Percentiles rank a stretch among this genome's conserved stretches.
These are phyloP conservation scores for Streblospio benedicti DNA, from an alignment of 1,140 invertebrate species.

Conservation along the genomic window DNA sequence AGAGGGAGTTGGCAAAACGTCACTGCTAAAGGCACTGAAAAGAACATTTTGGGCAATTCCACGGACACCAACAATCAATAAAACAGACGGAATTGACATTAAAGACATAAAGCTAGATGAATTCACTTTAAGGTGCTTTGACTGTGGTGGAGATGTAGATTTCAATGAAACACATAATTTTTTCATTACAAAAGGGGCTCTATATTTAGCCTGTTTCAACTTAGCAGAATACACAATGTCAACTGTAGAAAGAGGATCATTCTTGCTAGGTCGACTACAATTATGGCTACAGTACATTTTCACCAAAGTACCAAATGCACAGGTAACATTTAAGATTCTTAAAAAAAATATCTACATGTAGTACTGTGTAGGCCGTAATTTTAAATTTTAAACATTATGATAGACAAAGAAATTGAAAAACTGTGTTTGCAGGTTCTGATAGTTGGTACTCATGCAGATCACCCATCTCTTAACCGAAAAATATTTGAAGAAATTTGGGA, in stretches of 20 bases:
- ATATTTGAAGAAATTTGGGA: constrained; percentile 16
- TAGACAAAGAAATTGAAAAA: no score
- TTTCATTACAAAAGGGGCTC: constrained; percentile 15
- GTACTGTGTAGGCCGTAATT: no score
- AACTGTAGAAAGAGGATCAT: constrained; percentile 12
- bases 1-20: constrained; percentile 18
- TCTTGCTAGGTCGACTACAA: constrained; percentile 14
- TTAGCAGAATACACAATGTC: constrained; percentile 14
- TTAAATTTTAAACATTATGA: no score
- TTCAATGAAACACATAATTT: constrained; percentile 21
- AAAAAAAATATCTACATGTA: no score
- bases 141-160: constrained; percentile 18
- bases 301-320: constrained; percentile 12
- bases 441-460: constrained; percentile 17
- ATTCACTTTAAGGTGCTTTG: constrained; percentile 14
- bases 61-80: background rate
- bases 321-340: no score
- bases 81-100: constrained; percentile 3
- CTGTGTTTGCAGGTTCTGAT: constrained; percentile 13
- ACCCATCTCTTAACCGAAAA: constrained; percentile 9
- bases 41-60: constrained; percentile 11
- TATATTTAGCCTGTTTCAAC: constrained; percentile 17
- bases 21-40: constrained; percentile 16
- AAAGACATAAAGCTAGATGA: constrained; percentile 13
- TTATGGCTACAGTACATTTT: constrained; percentile 21